Conservation (phyloP, 1,140 invertebrate genomes). For the Drosophila kikkawai region DNA sequence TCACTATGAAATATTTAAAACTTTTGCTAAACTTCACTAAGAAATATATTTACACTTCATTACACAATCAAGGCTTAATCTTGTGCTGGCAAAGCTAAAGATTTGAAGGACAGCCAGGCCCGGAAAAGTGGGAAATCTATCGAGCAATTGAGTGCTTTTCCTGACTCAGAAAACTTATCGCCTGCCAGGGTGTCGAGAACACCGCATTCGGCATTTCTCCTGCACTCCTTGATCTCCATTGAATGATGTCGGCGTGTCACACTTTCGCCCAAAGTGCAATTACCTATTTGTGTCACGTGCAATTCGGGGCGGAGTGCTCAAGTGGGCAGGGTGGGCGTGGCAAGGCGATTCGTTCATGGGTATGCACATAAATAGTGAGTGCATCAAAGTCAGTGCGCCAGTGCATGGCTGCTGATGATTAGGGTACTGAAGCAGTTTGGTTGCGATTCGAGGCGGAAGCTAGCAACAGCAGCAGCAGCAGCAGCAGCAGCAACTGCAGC, state of each 20-base stretch:
- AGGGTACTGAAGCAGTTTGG: slow-evolving; percentile 65
- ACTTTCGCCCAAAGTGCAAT: slow-evolving; percentile 66
- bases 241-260: slow-evolving; percentile 40
- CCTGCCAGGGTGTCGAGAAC: slow-evolving; percentile 33
- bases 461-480: background rate
- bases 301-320: slow-evolving; percentile 18
- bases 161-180: slow-evolving; percentile 42
- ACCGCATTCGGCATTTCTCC: slow-evolving; percentile 8
- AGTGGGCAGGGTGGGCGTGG: slow-evolving; percentile 17
- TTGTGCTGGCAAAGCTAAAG: background rate
- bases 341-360: slow-evolving; percentile 8
- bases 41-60: slow-evolving; percentile 23
- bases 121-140: slow-evolving; percentile 31
- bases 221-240: slow-evolving; percentile 33
- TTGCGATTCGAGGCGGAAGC: slow-evolving; percentile 30
- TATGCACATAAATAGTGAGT: slow-evolving; percentile 62
- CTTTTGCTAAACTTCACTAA: background rate
- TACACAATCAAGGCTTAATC: slow-evolving; percentile 9
- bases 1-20: slow-evolving; percentile 4
- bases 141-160: slow-evolving; percentile 40
- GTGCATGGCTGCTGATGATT: slow-evolving; percentile 63
- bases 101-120: background rate
- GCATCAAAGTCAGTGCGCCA: slow-evolving; percentile 63
- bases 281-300: slow-evolving; percentile 74
- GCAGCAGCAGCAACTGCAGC: slow-evolving; percentile 4